Evolutionary conservation across 1,140 invertebrate species (phyloP), one percentile per base, ranked within the genome.

Genomic region (Drosophila pseudoobscura): DNA sequence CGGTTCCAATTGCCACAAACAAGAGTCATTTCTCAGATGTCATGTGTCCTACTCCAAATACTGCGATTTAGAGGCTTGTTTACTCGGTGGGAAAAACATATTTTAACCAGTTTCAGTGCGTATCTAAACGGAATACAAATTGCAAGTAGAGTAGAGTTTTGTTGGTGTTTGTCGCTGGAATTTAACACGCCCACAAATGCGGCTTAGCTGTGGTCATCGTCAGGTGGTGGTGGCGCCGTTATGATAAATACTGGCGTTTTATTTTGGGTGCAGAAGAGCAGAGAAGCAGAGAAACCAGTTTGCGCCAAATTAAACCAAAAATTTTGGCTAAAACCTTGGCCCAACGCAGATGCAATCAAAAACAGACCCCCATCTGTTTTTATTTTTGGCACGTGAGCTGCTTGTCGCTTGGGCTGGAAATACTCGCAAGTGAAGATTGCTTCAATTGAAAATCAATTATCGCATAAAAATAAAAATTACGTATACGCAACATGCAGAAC

Each of bases 401-500:
- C n/a, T 15, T n/a, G 20, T 22, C 31, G 49, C 6, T 46, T 11
- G 20, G 35, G 22, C 57, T 39, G 35, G 20, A 29, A 49, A 39
- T 62, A n/a, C 24, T 31, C 54, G 49, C 60, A 39, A 39, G 9
- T 52, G 22, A 51, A 31, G 46, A 39, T 31, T 8, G 61, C 63
- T 61, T 51, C 66, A 58, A 46, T 54, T 31, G 20, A 31, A 41
- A 31, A 54, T 8, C 35, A 59, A 65, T 70, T 54, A 70, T 43
- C 35, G 22, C 50, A 50, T 44, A 56, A 50, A 73, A 62, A 56
- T 51, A 57, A 60, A 73, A 15, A 74, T 78, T 58, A 70, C 76
- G 80, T 79, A 84, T 84, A 84, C 76, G 80, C 53, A 53, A 13
- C 46, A 26, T 56, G n/a, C 17, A 46, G 5, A 26, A 15, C 35